Base-by-base conservation (phyloP, 2,113 vertebrate species). In the Ameiurus melas region DNA sequence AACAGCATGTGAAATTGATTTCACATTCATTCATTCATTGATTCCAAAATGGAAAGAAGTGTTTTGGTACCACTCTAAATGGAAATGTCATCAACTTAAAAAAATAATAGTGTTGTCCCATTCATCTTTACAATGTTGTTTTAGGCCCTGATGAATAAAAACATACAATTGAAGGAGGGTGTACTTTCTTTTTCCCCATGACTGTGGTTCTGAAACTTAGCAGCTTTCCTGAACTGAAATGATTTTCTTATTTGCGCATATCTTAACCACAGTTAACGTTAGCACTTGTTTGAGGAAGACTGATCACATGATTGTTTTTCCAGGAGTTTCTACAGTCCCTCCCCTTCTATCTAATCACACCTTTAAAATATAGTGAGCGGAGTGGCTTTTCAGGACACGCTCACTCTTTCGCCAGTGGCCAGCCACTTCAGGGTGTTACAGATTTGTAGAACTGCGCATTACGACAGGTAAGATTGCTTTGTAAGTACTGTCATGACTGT, bases 391-490 rank as follows among this genome's bases (percentile, higher is more conserved):
- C 83, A 22, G 58, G 39, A 68, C 20, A 89, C 64, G 0, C 25
- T 83, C 43, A 33, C 39, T 17, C 39, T 19, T 85, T 20, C 17
- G 20, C 55, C 33, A 25, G 66, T 85, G n/a, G 57, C 53, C n/a
- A 4, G 64, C 53, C 36, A 39, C 84, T 55, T 68, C 19, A 19
- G n/a, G 39, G 62, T 12, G 47, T 30, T 39, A 36, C 82, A 60
- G 39, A 83, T 73, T 81, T 86, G 27, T 84, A 16, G 47, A 75
- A 9, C 17, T 73, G 20, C n/a, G 77, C 58, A 71, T 58, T 80
- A 47, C 36, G 73, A 30, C 60, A 87, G 89, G 85, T 87, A 43
- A 70, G 51, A 87, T 22, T 57, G 5, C 3, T 36, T 64, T 3
- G 43, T 47, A 70, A 25, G 73, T 47, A 9, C 30, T 25, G 68